phyloP scores from a whole-genome alignment of 2,797 vertebrate genomes.

The Lutjanus campechanus region DNA sequence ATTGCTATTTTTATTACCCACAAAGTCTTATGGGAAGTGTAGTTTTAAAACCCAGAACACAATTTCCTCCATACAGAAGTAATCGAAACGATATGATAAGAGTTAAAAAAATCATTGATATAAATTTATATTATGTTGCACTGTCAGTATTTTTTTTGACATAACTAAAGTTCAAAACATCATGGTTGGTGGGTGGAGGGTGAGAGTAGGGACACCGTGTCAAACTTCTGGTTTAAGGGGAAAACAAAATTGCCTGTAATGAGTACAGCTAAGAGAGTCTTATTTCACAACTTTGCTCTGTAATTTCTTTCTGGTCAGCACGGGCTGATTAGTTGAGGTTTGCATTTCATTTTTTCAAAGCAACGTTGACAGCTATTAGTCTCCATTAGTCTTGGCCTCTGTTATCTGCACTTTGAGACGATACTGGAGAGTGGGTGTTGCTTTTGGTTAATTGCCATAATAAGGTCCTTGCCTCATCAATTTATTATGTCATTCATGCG shows the following conservation, averaged over 20 bases:
- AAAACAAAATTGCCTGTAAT: slow-evolving; percentile 8
- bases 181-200: too few relatives aligned
- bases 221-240: slow-evolving; percentile 11
- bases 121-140: neutral
- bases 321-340: slow-evolving; percentile 39
- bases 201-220: neutral
- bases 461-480: slow-evolving; percentile 60
- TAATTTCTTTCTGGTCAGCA: slow-evolving; percentile 15
- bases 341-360: slow-evolving; percentile 46
- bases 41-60: neutral
- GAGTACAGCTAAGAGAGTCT: slow-evolving; percentile 14
- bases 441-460: slow-evolving; percentile 70
- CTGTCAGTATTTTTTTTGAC: neutral
- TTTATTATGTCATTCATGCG: slow-evolving; percentile 56
- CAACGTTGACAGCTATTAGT: slow-evolving; percentile 46
- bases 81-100: neutral
- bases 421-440: slow-evolving; percentile 60
- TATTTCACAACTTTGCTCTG: slow-evolving; percentile 22
- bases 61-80: neutral
- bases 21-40: too few relatives aligned
- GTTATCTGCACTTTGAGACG: slow-evolving; percentile 51
- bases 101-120: neutral
- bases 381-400: slow-evolving; percentile 59
- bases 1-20: too few relatives aligned
- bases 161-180: neutral